Evolutionary conservation across 2,797 vertebrate genomes (phyloP).

Genomic region (Xiphophorus birchmanni): DNA sequence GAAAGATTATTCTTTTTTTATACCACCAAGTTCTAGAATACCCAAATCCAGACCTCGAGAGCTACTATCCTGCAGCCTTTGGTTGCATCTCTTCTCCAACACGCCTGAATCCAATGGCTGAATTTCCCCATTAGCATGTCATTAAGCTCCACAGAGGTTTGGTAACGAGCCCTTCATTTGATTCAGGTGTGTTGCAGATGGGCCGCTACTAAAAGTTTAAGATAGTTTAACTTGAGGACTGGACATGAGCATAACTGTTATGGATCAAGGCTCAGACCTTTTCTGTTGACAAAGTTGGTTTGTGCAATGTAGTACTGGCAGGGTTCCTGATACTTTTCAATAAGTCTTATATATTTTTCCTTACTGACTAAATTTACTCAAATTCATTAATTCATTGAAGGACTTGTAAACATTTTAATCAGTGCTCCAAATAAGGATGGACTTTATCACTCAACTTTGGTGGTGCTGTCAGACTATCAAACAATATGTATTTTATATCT

Average conservation of each 20-base stretch:
- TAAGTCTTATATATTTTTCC: neutral
- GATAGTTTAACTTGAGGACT: neutral
- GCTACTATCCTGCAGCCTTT: neutral
- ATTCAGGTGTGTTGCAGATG: neutral
- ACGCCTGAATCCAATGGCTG: neutral
- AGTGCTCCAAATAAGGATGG: neutral
- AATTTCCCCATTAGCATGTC: neutral
- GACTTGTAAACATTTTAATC: neutral
- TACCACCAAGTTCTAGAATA: neutral
- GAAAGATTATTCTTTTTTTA: neutral
- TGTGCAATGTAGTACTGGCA: neutral
- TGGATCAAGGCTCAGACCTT: neutral
- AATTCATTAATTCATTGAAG: neutral
- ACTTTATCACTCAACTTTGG: slow-evolving; percentile 10
- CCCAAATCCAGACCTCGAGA: neutral
- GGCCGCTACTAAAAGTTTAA: neutral
- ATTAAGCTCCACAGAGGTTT: neutral
- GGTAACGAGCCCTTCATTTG: neutral
- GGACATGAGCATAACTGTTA: neutral
- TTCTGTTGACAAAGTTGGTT: neutral
- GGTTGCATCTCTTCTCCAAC: neutral
- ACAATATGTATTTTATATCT: slow-evolving; percentile 52
- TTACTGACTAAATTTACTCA: neutral
- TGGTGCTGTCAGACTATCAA: slow-evolving; percentile 15
- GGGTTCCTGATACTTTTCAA: neutral